Evolutionary conservation across 2,113 vertebrate genomes (phyloP).

Genomic region (Phalacrocorax carbo): DNA sequence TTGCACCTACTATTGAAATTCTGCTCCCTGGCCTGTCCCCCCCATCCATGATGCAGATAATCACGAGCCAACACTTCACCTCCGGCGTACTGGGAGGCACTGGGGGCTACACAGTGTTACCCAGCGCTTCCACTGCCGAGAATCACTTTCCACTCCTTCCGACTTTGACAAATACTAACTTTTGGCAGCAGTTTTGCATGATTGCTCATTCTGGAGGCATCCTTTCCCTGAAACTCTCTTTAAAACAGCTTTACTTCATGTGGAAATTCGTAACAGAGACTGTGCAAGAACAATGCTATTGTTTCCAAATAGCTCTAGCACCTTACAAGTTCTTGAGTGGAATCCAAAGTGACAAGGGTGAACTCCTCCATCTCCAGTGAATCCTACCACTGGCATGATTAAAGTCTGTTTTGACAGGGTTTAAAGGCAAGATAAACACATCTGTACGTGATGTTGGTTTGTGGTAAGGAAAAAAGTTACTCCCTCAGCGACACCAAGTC

Average conservation of each 20-base stretch:
- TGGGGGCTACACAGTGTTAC: background rate
- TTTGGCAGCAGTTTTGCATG: background rate
- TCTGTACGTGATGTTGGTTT: background rate
- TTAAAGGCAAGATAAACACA: background rate
- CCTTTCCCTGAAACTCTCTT: background rate
- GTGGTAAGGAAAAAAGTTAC: background rate
- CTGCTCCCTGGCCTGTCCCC: background rate
- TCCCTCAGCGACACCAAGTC: background rate
- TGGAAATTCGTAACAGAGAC: background rate
- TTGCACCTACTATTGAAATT: background rate
- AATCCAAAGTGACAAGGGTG: background rate
- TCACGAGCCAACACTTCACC: background rate
- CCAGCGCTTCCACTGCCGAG: background rate
- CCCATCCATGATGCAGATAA: background rate
- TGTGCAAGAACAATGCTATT: background rate
- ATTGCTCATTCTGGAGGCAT: background rate
- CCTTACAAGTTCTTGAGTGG: background rate
- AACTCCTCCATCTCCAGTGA: background rate
- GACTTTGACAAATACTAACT: background rate
- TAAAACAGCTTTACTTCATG: background rate
- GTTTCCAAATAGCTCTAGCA: background rate
- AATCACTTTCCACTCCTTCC: background rate
- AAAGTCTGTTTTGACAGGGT: background rate
- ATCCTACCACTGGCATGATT: background rate
- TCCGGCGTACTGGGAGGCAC: background rate